Evolutionary conservation across 1,140 invertebrate species (phyloP), one percentile per base, ranked within the genome.

Genomic region (Solenopsis invicta): DNA sequence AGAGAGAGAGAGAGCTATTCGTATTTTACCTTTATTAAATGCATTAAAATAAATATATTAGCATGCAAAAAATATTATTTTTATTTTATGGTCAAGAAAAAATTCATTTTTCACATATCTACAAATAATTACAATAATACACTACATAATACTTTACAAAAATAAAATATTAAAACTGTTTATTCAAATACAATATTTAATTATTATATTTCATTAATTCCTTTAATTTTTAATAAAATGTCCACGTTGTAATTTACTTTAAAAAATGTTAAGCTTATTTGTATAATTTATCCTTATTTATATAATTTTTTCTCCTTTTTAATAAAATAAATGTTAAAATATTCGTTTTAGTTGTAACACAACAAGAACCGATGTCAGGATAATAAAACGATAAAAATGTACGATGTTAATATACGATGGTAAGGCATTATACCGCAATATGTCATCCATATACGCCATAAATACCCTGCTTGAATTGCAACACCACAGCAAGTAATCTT

Each of bases 371-470:
- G 41, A 21, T 10, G n/a, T 2, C 12, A 18, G 37, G n/a, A 2
- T 18, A 62, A 8, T 48, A 29, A 21, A n/a, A 8, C 21, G n/a
- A 29, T 67, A 80, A 80, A 78, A 67, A 10, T 37, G 48, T 52
- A 52, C n/a, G n/a, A 67, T 52, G 67, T 67, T 67, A 80, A 67
- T 80, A 52, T 24, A 52, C 9, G 62, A 37, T 50, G 24, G 24
- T 77, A 48, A 78, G n/a, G 59, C 18, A 80, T 80, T 67, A 78
- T 78, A 18, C 4, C 45, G 9, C 12, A 80, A 80, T 77, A 77
- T 78, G 45, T 66, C 54, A 24, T 24, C n/a, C 21, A 37, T 16
- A 77, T 37, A 67, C 18, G 16, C 12, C 13, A 67, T 80, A 67
- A 80, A 67, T 67, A 67, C 18, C 29, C 6, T 41, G 18, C 61